Evolutionary conservation across 2,797 vertebrate genomes (phyloP).

Genomic region (Lerista edwardsae): DNA sequence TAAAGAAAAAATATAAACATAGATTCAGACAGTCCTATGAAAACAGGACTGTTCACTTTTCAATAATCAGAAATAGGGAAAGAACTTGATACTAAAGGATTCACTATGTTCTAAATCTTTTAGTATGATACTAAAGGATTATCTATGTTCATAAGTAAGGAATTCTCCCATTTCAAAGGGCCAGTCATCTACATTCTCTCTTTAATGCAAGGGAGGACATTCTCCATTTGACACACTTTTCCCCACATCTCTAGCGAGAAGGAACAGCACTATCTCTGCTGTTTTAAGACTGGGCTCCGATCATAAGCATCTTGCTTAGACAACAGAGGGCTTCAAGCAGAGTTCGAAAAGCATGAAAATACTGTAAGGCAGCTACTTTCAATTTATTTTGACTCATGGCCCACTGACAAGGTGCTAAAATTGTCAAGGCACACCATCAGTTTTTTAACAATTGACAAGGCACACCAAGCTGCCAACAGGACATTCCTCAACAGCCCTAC

Average conservation of each 20-base stretch:
- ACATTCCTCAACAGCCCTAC: too few species aligned
- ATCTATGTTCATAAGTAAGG: background rate
- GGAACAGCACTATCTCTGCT: too few species aligned
- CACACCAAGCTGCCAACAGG: too few species aligned
- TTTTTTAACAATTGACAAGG: too few species aligned
- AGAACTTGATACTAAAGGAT: too few species aligned
- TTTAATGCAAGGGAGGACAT: background rate
- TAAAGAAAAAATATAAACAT: background rate
- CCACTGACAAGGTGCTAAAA: too few species aligned
- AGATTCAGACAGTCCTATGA: background rate
- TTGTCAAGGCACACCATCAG: too few species aligned
- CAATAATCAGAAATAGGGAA: background rate
- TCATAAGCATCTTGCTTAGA: background rate
- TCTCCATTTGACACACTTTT: background rate
- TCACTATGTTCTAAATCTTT: too few species aligned
- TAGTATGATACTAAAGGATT: too few species aligned
- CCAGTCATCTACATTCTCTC: background rate
- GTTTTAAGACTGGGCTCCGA: background rate
- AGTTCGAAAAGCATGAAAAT: background rate
- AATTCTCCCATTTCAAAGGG: background rate
- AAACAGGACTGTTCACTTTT: background rate
- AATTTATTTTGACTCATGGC: too few species aligned
- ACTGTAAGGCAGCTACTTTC: too few species aligned
- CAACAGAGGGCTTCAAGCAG: background rate
- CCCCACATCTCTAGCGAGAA: too few species aligned